phyloP scores from a whole-genome alignment of 2,888 invertebrate genomes.

The Heliconius sara region DNA sequence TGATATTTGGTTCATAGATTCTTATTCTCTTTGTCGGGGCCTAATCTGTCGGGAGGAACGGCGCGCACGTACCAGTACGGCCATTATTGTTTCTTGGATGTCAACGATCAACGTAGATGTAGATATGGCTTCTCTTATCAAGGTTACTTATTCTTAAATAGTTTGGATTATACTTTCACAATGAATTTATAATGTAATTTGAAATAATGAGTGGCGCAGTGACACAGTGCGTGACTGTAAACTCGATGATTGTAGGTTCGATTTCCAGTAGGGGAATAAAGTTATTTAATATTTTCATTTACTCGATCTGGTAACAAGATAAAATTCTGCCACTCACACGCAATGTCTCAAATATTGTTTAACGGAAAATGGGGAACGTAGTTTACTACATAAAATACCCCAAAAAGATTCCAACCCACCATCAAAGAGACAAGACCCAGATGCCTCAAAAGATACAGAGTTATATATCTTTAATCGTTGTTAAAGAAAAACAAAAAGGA shows the following conservation, averaged over 20 bases:
- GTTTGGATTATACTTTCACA: neutral
- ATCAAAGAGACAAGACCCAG: too few species aligned
- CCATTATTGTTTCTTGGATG: constrained; percentile 76
- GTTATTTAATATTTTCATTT: neutral
- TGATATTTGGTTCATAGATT: constrained; percentile 70
- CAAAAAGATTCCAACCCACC: too few species aligned
- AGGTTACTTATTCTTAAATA: neutral
- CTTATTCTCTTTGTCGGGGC: constrained; percentile 73
- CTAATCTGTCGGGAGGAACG: constrained; percentile 72
- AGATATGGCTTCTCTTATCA: neutral
- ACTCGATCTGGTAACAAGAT: neutral
- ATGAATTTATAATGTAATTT: neutral
- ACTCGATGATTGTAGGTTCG: neutral
- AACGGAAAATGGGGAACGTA: too few species aligned
- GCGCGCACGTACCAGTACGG: constrained; percentile 72
- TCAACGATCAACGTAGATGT: constrained; percentile 50
- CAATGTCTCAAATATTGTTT: neutral
- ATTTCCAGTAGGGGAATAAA: neutral
- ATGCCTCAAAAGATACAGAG: neutral
- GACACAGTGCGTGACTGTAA: neutral
- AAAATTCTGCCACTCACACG: neutral
- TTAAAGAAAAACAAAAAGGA: neutral
- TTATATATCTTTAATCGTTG: neutral
- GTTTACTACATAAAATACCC: too few species aligned
- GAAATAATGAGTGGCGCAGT: neutral